Conservation (phyloP, 1,140 invertebrate genomes). For the Coenobita brevimanus region DNA sequence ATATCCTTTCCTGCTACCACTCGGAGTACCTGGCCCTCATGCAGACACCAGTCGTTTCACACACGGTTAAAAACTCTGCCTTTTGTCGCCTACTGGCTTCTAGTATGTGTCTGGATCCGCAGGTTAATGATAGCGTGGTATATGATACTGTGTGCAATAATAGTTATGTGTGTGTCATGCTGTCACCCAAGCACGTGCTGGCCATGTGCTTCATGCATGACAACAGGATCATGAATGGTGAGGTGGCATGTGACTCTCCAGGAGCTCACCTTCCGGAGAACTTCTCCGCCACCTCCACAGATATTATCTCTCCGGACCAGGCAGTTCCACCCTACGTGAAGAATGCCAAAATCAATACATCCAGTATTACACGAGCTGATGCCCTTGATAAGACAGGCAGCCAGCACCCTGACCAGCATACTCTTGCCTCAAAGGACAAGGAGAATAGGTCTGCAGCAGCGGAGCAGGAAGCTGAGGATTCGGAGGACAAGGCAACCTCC, state of each 20-base stretch:
- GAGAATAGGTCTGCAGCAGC: not conserved
- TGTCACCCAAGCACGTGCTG: slow-evolving; percentile 67
- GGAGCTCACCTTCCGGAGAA: slow-evolving; percentile 46
- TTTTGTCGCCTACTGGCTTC: slow-evolving; percentile 66
- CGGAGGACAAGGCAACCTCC: not conserved
- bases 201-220: slow-evolving; percentile 69
- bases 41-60: slow-evolving; percentile 50
- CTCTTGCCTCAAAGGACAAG: not conserved
- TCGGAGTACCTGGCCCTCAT: slow-evolving; percentile 56
- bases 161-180: slow-evolving; percentile 68
- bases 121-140: slow-evolving; percentile 61
- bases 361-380: slow-evolving; percentile 42
- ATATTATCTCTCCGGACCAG: slow-evolving; percentile 8
- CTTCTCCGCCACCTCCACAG: slow-evolving; percentile 49
- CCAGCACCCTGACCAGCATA: not conserved
- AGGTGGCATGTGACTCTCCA: slow-evolving; percentile 23
- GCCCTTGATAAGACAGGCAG: not conserved
- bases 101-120: slow-evolving; percentile 51
- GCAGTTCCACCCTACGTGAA: slow-evolving; percentile 41
- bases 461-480: not conserved
- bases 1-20: slow-evolving; percentile 54
- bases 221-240: slow-evolving; percentile 30
- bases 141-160: slow-evolving; percentile 66
- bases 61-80: slow-evolving; percentile 51
- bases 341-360: slow-evolving; percentile 55